phyloP scores from a whole-genome alignment of 2,113 vertebrate genomes.

The Astatotilapia flaviijosephi region DNA sequence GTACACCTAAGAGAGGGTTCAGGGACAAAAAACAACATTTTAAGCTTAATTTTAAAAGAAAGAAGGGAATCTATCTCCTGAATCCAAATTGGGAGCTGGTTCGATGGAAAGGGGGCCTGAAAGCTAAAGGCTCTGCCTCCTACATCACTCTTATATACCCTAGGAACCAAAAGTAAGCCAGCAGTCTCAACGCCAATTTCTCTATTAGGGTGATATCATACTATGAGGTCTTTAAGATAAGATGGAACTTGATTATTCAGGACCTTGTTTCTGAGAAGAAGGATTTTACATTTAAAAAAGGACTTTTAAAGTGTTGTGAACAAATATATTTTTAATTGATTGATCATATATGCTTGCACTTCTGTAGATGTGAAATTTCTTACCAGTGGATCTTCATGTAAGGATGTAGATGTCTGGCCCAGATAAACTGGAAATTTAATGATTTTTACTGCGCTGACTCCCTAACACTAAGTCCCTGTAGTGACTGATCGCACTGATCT shows the following conservation, averaged over 20 bases:
- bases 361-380: not conserved
- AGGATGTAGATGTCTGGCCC: not conserved
- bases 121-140: not conserved
- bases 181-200: accelerated
- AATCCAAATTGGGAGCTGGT: not conserved
- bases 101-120: not conserved
- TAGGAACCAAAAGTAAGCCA: not conserved
- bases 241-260: not conserved
- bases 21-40: not conserved
- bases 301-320: not conserved
- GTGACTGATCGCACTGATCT: not conserved
- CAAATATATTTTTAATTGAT: not conserved
- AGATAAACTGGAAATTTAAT: not conserved
- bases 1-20: not conserved
- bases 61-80: not conserved
- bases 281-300: not conserved
- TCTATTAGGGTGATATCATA: not conserved
- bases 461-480: not conserved
- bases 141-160: not conserved
- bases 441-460: not conserved
- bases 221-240: not conserved
- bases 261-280: not conserved
- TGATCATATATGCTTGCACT: not conserved
- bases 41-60: not conserved
- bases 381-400: not conserved